Evolutionary conservation across 2,888 invertebrate species (phyloP), one percentile per base, ranked within the genome.

Genomic region (Phortica okadai): DNA sequence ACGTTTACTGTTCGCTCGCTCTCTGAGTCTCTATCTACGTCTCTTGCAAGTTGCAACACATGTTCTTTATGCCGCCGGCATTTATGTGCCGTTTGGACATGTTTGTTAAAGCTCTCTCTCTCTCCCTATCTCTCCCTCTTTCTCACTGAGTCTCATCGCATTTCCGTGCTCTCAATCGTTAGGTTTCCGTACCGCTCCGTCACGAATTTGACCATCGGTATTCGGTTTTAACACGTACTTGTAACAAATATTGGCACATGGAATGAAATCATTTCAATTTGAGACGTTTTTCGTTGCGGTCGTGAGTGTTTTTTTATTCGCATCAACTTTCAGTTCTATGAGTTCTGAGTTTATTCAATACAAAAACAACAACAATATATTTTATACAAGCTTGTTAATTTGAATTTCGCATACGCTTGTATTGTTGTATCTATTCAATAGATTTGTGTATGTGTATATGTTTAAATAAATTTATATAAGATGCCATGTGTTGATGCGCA

Each of bases 201-300:
- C 21, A 21, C 21, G 21, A 21, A 21, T 21, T 21, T 21, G 10
- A 10, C 45, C 45, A 45, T 8, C 59, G 59, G 59, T 16, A 59
- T 59, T 59, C 21, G 59, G 59, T 59, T 59, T 82, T 87, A 86
- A 86, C 78, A 83, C 85, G 78, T 86, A 79, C 87, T 86, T 88
- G 79, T 77, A 54, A 69, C 56, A 56, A 11, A 72, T 58, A 75
- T 76, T 75, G 74, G 79, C 78, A 74, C 78, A 45, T 59, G 62
- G 4, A 75, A 81, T 77, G 82, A 83, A 84, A 82, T 88, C 88
- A 88, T 83, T 89, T 89, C 84, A 79, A 87, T 84, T 87, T 88
- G 89, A 88, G 84, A 89, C 89, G 84, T 88, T 84, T 86, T 83
- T 85, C 85, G 81, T 86, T 79, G 84, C 89, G 88, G 86, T 88